Evolutionary conservation across 2,797 vertebrate genomes (phyloP).

Genomic region (Diglossa cyanea): DNA sequence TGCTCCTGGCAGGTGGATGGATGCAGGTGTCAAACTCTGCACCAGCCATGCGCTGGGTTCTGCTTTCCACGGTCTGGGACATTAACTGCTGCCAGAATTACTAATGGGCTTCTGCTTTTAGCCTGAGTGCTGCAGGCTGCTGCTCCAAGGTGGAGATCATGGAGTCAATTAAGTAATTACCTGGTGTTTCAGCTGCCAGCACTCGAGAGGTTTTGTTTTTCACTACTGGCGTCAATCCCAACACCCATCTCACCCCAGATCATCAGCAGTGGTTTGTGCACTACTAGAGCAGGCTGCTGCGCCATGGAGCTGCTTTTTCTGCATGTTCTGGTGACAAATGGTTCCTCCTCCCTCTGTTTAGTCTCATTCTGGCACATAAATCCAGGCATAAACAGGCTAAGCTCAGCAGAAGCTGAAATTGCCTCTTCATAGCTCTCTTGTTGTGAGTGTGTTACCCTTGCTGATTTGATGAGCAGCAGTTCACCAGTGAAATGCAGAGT

Average conservation of each 20-base stretch:
- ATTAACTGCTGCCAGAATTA: neutral
- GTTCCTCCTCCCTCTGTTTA: neutral
- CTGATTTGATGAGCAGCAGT: neutral
- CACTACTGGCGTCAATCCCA: neutral
- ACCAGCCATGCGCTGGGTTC: neutral
- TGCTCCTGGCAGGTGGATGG: neutral
- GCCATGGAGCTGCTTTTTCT: neutral
- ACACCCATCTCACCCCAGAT: rapidly evolving
- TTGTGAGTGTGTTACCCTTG: rapidly evolving
- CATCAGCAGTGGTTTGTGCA: neutral
- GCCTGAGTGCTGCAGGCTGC: neutral
- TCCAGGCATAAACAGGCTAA: neutral
- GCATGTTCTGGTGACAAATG: neutral
- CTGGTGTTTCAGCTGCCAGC: neutral
- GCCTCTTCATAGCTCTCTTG: neutral
- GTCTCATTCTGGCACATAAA: neutral
- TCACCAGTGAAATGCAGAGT: neutral
- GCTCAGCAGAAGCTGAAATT: neutral
- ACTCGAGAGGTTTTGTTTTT: neutral
- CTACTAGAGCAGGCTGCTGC: neutral
- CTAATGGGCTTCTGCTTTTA: constrained; percentile 31
- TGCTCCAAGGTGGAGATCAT: neutral
- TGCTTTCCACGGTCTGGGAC: neutral
- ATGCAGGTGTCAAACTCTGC: neutral
- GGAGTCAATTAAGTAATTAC: constrained; percentile 35